Evolutionary conservation across 2,797 vertebrate species (phyloP), one percentile per base, ranked within the genome.

Genomic region (Pangasius mekongensis): DNA sequence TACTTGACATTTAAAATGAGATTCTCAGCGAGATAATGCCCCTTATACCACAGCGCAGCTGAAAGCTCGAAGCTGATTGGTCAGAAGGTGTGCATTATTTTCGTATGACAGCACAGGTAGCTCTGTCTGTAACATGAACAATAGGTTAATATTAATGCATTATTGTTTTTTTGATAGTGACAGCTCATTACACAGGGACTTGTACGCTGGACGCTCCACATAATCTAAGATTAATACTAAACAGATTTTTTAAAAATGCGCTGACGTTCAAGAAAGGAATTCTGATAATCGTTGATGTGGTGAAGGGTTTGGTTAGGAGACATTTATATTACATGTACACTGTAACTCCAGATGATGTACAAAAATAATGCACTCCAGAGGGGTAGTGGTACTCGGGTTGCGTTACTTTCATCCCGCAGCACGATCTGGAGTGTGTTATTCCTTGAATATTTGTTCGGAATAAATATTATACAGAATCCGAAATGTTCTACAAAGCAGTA

Each of bases 1-100:
- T 64, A 56, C 76, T 27, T 83, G 81, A 83, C 60, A 83, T 66
- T 83, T 83, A 66, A 66, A 66, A 30, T 49, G 81, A 83, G 60
- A 47, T 83, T 27, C 62, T 66, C 36, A 47, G 14, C 6, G 7
- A 82, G 58, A 49, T 83, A 30, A 66, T 49, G 81, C 49, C 1
- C 11, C 14, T 24, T 82, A 64, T 18, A 62, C 22, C 58, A 16
- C 36, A 64, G 20, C 13, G 11, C 0, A 18, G 16, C 1, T 80
- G 18, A 36, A 60, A 2, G 60, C 60, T 66, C 10, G 16, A 66
- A 20, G 30, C 60, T 83, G 27, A 83, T 66, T 66, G 60, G 60
- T 49, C 60, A 24, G 56, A 60, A 24, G 18, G 4, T 60, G 20
- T 10, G 39, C 43, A 49, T 83, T 78, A 56, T 33, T 56, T 27